These are phyloP conservation scores for Aplysina aerophoba DNA, from an alignment of 37 sponge, comb jelly and placozoan genomes.

Conservation along the genomic window DNA sequence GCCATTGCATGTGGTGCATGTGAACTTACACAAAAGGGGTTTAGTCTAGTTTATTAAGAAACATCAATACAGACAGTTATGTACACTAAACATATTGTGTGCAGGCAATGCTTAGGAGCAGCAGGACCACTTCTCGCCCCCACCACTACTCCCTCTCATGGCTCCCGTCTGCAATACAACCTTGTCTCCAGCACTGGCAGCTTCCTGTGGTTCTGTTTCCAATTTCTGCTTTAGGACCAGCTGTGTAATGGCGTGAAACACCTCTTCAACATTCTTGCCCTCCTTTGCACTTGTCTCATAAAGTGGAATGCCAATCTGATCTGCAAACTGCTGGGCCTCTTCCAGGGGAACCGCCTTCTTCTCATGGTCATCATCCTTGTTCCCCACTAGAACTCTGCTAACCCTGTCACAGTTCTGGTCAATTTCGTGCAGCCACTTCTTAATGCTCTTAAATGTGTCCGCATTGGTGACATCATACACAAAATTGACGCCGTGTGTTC, in stretches of 20 bases:
- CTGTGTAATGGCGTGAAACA: conserved; percentile 93
- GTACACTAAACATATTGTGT: too few relatives aligned
- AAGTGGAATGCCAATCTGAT: conserved; percentile 86
- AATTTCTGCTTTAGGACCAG: conserved; percentile 88
- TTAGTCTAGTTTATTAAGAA: too few relatives aligned
- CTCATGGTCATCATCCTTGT: conserved; percentile 93
- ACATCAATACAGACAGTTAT: too few relatives aligned
- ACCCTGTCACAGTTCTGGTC: conserved; percentile 98
- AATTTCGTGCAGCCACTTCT: conserved; percentile 96
- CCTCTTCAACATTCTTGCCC: conserved; percentile 97
- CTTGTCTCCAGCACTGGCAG: conserved; percentile 41
- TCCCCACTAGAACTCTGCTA: conserved; percentile 95
- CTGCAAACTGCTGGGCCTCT: conserved; percentile 94
- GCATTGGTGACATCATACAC: conserved; percentile 38
- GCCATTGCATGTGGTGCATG: too few relatives aligned
- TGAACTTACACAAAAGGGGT: too few relatives aligned
- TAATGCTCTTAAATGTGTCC: conserved; percentile 94
- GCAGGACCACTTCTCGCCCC: too few relatives aligned
- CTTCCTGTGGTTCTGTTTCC: conserved; percentile 60
- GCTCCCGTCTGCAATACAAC: too few relatives aligned
- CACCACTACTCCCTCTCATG: too few relatives aligned
- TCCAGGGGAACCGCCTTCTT: conserved; percentile 85
- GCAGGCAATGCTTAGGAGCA: too few relatives aligned
- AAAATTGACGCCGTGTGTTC: too few relatives aligned
- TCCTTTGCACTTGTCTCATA: conserved; percentile 99